Evolutionary conservation across 2,797 vertebrate species (phyloP).

Genomic region (Lateolabrax maculatus): DNA sequence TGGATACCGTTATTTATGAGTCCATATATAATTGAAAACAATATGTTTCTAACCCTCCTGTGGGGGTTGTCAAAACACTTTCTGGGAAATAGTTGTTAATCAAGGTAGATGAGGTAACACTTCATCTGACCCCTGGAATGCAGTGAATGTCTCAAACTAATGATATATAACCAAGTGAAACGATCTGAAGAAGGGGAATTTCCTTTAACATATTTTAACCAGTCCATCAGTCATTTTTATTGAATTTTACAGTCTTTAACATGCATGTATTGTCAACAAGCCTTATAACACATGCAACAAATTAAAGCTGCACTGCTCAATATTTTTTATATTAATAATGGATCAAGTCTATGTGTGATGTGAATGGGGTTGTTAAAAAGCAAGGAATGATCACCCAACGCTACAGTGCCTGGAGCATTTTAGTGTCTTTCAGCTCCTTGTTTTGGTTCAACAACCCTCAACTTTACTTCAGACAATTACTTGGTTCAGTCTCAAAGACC

Average conservation of each 20-base stretch:
- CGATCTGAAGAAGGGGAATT: neutral
- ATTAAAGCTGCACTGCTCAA: neutral
- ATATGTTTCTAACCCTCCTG: neutral
- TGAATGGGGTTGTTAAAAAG: neutral
- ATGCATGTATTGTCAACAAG: neutral
- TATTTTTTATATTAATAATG: neutral
- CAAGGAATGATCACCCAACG: too few species aligned
- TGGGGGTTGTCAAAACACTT: neutral
- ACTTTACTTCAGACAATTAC: too few species aligned
- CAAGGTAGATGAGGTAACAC: neutral
- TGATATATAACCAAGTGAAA: neutral
- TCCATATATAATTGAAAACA: neutral
- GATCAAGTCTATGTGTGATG: neutral
- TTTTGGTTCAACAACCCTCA: too few species aligned
- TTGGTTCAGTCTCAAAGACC: too few species aligned
- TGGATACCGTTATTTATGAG: constrained; percentile 22
- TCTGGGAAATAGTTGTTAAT: constrained; percentile 23
- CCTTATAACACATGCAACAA: neutral
- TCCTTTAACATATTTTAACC: neutral
- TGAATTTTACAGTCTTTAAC: neutral
- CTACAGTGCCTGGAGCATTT: too few species aligned
- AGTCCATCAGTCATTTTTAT: neutral
- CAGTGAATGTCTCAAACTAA: neutral
- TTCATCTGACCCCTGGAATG: constrained; percentile 20
- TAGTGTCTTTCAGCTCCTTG: too few species aligned